Evolutionary conservation across 2,113 vertebrate genomes (phyloP).

Genomic region (Crotalus tigris): DNA sequence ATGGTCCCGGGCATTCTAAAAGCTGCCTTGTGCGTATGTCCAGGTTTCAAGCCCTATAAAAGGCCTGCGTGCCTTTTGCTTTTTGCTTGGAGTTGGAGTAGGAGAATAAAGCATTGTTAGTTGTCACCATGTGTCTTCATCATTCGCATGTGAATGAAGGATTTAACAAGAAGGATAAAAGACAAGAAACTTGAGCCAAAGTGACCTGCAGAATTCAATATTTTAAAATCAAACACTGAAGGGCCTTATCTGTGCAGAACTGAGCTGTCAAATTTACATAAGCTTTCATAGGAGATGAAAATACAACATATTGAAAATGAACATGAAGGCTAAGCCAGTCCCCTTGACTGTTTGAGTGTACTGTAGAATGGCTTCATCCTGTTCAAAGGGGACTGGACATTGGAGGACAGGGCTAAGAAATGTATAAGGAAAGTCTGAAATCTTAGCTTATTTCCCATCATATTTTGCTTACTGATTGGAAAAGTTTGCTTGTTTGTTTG

Average conservation of each 20-base stretch:
- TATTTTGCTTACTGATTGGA: not conserved
- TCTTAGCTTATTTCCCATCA: not conserved
- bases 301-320: too few relatives aligned
- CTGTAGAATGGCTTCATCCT: not conserved
- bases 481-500: too few relatives aligned
- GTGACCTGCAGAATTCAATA: not conserved
- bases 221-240: not conserved
- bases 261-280: not conserved
- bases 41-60: too few relatives aligned
- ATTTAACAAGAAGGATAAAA: not conserved
- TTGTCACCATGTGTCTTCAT: too few relatives aligned
- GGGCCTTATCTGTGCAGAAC: not conserved
- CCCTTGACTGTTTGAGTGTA: not conserved
- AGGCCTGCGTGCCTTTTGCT: too few relatives aligned
- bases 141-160: too few relatives aligned
- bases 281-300: not conserved
- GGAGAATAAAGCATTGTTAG: too few relatives aligned
- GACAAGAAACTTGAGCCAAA: not conserved
- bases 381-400: not conserved
- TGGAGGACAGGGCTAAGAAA: not conserved
- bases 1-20: too few relatives aligned
- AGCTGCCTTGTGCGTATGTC: too few relatives aligned
- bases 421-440: not conserved
- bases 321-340: not conserved
- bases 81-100: too few relatives aligned